phyloP scores from a whole-genome alignment of 37 sponge, comb jelly and placozoan genomes.

The Halichondria panicea region DNA sequence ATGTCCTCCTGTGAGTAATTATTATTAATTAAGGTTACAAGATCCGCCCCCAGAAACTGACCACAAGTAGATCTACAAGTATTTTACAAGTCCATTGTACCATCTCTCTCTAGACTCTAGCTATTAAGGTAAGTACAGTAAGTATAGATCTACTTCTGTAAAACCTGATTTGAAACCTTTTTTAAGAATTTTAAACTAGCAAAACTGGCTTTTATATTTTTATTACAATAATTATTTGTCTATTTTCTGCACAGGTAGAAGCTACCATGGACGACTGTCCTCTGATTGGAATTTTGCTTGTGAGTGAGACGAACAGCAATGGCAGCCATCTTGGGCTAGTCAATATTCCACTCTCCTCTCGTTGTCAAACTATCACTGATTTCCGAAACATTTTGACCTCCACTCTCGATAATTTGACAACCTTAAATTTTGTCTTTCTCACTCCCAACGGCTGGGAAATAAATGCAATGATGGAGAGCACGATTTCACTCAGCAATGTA shows the following conservation, averaged over 20 bases:
- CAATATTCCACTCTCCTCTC: slow-evolving; percentile 3
- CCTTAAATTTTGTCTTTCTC: slow-evolving; percentile 28
- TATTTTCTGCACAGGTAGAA: background rate
- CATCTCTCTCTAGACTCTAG: too few relatives aligned
- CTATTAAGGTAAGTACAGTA: too few relatives aligned
- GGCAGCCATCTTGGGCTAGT: slow-evolving; percentile 11
- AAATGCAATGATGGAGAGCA: slow-evolving; percentile 17
- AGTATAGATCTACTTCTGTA: too few relatives aligned
- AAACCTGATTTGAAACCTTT: too few relatives aligned
- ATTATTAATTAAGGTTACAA: too few relatives aligned
- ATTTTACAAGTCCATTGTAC: too few relatives aligned
- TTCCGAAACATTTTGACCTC: slow-evolving; percentile 7
- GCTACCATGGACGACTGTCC: background rate
- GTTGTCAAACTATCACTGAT: background rate
- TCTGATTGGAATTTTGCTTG: slow-evolving; percentile 27
- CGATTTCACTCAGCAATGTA: slow-evolving; percentile 10
- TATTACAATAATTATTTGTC: background rate
- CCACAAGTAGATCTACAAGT: too few relatives aligned
- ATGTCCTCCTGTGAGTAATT: too few relatives aligned
- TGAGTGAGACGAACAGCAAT: slow-evolving; percentile 8
- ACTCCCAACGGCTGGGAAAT: slow-evolving; percentile 63
- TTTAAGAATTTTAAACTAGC: too few relatives aligned
- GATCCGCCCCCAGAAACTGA: too few relatives aligned
- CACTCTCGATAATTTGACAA: background rate
- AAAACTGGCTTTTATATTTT: background rate